Conservation (phyloP, 2,113 vertebrate species). For the Dicaeum eximium region DNA sequence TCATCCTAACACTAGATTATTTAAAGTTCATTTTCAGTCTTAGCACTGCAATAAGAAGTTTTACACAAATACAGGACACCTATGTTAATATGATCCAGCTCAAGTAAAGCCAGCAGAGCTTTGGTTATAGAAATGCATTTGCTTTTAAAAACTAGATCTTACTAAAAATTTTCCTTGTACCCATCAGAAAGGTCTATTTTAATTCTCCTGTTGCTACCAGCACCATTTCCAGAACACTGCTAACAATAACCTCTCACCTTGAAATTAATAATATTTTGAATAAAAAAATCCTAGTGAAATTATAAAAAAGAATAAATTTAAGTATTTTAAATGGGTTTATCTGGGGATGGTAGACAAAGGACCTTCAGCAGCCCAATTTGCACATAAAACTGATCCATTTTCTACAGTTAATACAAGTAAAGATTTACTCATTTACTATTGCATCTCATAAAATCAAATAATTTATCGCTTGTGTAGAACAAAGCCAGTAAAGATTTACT, state of each 20-base stretch:
- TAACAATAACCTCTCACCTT: conserved; percentile 4
- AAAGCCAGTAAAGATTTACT: not conserved
- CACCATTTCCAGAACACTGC: not conserved
- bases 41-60: not conserved
- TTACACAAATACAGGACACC: not conserved
- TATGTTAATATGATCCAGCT: not conserved
- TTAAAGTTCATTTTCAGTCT: not conserved
- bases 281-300: too few relatives aligned
- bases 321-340: not conserved
- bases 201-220: not conserved
- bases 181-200: not conserved
- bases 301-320: not conserved
- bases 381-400: not conserved
- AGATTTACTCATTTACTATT: not conserved
- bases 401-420: not conserved
- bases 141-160: not conserved
- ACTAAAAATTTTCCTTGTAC: not conserved
- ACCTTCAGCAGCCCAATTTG: not conserved
- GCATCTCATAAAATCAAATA: not conserved
- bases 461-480: not conserved
- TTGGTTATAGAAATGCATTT: not conserved
- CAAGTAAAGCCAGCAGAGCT: not conserved
- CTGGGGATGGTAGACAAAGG: not conserved
- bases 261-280: not conserved
- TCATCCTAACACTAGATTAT: not conserved